Percentiles rank a stretch among this genome's conserved stretches.
Evolutionary conservation across 2,888 invertebrate genomes (phyloP).

Genomic region (Drosophila prolongata): DNA sequence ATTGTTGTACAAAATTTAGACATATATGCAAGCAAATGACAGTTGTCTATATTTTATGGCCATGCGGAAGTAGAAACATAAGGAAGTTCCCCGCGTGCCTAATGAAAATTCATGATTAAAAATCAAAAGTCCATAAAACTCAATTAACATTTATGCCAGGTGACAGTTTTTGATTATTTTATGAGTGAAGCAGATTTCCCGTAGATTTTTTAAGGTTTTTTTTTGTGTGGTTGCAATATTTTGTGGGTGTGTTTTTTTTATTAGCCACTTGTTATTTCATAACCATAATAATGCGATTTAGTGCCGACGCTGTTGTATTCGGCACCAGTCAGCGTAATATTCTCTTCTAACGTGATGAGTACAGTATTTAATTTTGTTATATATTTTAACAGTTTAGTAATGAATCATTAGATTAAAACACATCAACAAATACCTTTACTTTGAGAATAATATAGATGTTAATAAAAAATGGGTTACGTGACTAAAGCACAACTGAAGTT

Average conservation of each 20-base stretch:
- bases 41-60: constrained; percentile 43
- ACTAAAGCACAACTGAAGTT: no score
- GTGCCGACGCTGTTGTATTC: constrained; percentile 18
- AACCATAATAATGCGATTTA: constrained; percentile 27
- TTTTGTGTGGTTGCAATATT: constrained; percentile 11
- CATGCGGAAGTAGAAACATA: constrained; percentile 60
- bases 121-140: constrained; percentile 65
- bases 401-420: no score
- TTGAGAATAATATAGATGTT: no score
- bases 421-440: no score
- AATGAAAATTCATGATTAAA: constrained; percentile 56
- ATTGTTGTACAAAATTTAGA: constrained; percentile 22
- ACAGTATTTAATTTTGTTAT: not conserved
- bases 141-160: constrained; percentile 64
- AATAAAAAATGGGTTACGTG: no score
- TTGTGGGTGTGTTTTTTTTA: constrained; percentile 23
- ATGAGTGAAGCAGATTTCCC: constrained; percentile 8
- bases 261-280: constrained; percentile 36
- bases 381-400: no score
- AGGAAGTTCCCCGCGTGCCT: constrained; percentile 51
- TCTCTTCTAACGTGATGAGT: constrained; percentile 1
- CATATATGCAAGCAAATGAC: not conserved
- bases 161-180: constrained; percentile 51
- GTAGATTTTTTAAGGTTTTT: not conserved
- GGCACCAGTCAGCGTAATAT: constrained; percentile 12